Evolutionary conservation across 2,113 vertebrate genomes (phyloP).

Genomic region (Nothobranchius furzeri): DNA sequence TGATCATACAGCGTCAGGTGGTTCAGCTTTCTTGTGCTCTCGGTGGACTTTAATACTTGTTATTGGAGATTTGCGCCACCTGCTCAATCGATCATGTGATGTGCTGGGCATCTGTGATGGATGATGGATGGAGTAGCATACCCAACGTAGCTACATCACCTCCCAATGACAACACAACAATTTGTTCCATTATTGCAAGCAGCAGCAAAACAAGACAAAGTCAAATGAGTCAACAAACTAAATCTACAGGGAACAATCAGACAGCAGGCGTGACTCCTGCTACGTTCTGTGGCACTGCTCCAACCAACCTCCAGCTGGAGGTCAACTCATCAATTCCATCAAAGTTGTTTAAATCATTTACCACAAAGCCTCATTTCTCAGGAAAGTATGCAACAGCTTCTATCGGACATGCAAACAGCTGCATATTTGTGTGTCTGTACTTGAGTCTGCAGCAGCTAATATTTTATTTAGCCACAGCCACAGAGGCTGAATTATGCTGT

Average conservation of each 20-base stretch:
- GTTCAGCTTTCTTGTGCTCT: conserved; percentile 4
- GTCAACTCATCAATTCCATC: conserved; percentile 47
- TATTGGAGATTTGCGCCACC: conserved; percentile 20
- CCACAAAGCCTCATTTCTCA: conserved; percentile 21
- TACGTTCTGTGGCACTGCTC: conserved; percentile 25
- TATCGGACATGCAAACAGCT: conserved; percentile 25
- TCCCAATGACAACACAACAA: conserved; percentile 38
- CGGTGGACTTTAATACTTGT: conserved; percentile 23
- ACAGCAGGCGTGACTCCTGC: conserved; percentile 26
- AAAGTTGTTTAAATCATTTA: conserved; percentile 39
- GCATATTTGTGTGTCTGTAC: background rate
- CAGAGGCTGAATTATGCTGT: conserved; percentile 14
- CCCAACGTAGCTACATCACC: conserved; percentile 26
- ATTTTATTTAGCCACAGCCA: conserved; percentile 4
- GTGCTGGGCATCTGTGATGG: conserved; percentile 19
- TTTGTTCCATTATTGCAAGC: conserved; percentile 42
- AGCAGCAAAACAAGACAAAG: conserved; percentile 53
- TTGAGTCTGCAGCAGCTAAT: background rate
- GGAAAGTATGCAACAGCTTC: conserved; percentile 21
- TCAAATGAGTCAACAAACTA: conserved; percentile 62
- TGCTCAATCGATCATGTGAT: conserved; percentile 28
- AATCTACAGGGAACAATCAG: conserved; percentile 45
- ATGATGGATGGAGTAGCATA: conserved; percentile 27
- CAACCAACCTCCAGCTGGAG: conserved; percentile 32
- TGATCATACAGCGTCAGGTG: background rate